These are phyloP conservation scores for Megaleporinus macrocephalus DNA, from an alignment of 2,113 vertebrate species.

Conservation along the genomic window DNA sequence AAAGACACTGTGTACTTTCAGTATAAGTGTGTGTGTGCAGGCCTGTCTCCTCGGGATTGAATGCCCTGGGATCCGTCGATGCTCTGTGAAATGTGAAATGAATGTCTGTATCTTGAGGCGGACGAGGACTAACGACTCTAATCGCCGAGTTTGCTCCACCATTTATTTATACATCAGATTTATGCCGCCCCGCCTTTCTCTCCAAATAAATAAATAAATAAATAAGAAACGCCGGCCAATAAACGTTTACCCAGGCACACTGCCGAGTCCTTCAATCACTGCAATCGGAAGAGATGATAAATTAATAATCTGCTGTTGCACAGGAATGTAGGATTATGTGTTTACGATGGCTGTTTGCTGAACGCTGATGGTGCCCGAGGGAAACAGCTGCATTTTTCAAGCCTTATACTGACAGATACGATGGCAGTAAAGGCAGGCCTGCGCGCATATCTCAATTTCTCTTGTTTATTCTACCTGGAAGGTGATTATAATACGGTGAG, in stretches of 20 bases:
- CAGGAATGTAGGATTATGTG: constrained; percentile 35
- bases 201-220: background rate
- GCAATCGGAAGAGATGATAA: constrained; percentile 49
- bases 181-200: constrained; percentile 34
- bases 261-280: constrained; percentile 44
- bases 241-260: constrained; percentile 34
- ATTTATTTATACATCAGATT: constrained; percentile 70
- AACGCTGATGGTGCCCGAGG: background rate
- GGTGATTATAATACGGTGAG: background rate
- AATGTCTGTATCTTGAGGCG: constrained; percentile 72
- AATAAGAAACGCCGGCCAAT: constrained; percentile 40
- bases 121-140: constrained; percentile 57
- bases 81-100: constrained; percentile 76
- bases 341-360: constrained; percentile 4
- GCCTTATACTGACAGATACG: background rate
- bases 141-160: constrained; percentile 53
- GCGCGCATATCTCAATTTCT: background rate
- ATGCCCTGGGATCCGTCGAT: constrained; percentile 67
- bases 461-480: constrained; percentile 12
- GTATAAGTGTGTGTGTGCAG: constrained; percentile 26
- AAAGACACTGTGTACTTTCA: background rate
- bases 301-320: constrained; percentile 46
- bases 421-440: background rate
- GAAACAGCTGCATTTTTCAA: constrained; percentile 1
- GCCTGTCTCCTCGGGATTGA: constrained; percentile 45